phyloP scores from a whole-genome alignment of 2,797 vertebrate genomes.

The Brachyalestes nurse region DNA sequence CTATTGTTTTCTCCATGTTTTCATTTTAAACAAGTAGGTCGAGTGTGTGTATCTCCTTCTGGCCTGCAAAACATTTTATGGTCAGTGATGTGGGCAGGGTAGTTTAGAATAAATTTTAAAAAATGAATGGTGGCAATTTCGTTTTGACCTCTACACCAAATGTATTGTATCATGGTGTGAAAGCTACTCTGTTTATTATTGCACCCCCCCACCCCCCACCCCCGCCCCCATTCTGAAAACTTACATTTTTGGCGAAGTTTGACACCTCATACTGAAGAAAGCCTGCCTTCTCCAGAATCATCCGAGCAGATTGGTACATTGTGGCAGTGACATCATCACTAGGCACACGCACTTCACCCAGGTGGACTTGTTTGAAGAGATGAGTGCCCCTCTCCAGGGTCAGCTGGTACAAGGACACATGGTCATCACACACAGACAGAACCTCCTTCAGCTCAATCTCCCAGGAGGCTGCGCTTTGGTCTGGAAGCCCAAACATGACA shows the following conservation, averaged over 20 bases:
- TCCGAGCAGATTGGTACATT: conserved; percentile 84
- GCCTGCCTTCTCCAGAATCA: conserved; percentile 71
- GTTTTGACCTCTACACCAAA: too few relatives aligned
- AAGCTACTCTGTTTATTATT: too few relatives aligned
- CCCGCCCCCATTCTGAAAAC: conserved; percentile 59
- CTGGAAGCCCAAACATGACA: conserved; percentile 88
- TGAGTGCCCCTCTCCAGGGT: conserved; percentile 88
- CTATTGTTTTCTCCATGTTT: too few relatives aligned
- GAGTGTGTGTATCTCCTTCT: too few relatives aligned
- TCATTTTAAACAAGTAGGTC: too few relatives aligned
- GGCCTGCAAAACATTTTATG: too few relatives aligned
- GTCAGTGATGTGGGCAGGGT: too few relatives aligned
- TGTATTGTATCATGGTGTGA: too few relatives aligned
- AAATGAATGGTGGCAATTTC: too few relatives aligned
- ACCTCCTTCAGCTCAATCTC: conserved; percentile 74
- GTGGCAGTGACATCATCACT: conserved; percentile 78
- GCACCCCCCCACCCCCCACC: too few relatives aligned
- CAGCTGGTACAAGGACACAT: conserved; percentile 92
- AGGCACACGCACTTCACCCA: conserved; percentile 69
- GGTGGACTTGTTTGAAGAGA: conserved; percentile 81
- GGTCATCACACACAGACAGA: conserved; percentile 78
- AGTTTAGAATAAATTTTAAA: too few relatives aligned
- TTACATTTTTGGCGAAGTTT: conserved; percentile 89
- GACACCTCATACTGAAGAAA: conserved; percentile 95
- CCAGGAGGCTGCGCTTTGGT: conserved; percentile 82